phyloP scores from a whole-genome alignment of 1,140 invertebrate genomes.

The Polypedilum pembai region DNA sequence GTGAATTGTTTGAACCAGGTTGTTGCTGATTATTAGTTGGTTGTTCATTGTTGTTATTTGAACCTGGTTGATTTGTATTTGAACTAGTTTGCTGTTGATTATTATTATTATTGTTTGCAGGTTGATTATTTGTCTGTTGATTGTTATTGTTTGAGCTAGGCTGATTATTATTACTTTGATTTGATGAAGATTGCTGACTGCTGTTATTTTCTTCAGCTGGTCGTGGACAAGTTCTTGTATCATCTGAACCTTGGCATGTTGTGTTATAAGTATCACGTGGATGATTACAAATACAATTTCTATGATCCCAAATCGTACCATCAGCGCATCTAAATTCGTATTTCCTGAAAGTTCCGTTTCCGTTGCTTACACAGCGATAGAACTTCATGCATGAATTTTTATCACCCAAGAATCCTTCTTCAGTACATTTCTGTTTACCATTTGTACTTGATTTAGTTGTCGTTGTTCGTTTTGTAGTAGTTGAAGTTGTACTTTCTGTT shows the following conservation, averaged over 20 bases:
- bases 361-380: conserved; percentile 41
- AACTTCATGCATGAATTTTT: conserved; percentile 44
- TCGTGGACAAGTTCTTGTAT: conserved; percentile 29
- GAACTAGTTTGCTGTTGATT: background rate
- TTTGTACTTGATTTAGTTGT: background rate
- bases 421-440: conserved; percentile 32
- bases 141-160: too few relatives aligned
- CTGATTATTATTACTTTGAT: conserved; percentile 29
- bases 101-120: background rate
- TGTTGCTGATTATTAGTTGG: conserved; percentile 3
- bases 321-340: conserved; percentile 43
- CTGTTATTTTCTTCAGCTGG: conserved; percentile 21
- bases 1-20: background rate
- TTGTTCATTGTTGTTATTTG: conserved; percentile 28
- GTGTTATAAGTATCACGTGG: conserved; percentile 41
- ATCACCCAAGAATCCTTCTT: conserved; percentile 48
- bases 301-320: conserved; percentile 46
- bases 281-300: conserved; percentile 46
- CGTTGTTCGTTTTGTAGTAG: background rate
- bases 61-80: too few relatives aligned
- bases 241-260: conserved; percentile 30
- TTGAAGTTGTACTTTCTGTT: background rate
- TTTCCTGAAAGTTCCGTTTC: conserved; percentile 42
- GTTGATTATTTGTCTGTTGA: too few relatives aligned
- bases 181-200: conserved; percentile 31